Evolutionary conservation across 2,113 vertebrate species (phyloP), one percentile per base, ranked within the genome.

Genomic region (Archocentrus centrarchus): DNA sequence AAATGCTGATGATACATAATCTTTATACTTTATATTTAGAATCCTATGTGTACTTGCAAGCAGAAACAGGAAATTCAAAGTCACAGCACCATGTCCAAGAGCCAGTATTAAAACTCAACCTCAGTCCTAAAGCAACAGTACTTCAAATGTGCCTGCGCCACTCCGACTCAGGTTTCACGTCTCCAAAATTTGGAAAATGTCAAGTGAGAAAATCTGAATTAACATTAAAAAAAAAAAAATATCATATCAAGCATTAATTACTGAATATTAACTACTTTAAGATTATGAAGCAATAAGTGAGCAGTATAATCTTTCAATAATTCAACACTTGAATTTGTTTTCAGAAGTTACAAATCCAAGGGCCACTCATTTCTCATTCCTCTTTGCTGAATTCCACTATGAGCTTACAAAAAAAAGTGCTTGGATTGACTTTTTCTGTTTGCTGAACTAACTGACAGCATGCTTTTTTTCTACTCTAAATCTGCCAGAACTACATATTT

Each of bases 401-500:
- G 27, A 83, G 27, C 37, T 80, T 20, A 15, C 50, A 32, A 83
- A 53, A 83, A 53, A 82, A 77, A 70, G 20, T 59, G 41, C 39
- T 3, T 14, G 81, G 32, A 57, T 47, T 17, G 17, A 63, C 75
- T 75, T 57, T 47, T 64, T 47, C 81, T 59, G 7, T 75, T 27
- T 84, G 77, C 70, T 6, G 3, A 75, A 44, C 62, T 47, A 50
- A 24, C 64, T 59, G 64, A 57, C 77, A 78, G 79, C 76, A 47
- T 76, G 79, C 44, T 81, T 79, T 63, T 47, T 79, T 87, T 76
- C 59, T 64, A 53, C 61, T 64, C 14, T 3, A n/a, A 68, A 10
- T 75, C 27, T 79, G 53, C 20, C 44, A 70, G 79, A 87, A 77
- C 47, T 87, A 66, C 77, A 85, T 81, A 87, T 85, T 85, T 68